Conservation (phyloP, 2,113 vertebrate species). For the Acrocephalus arundinaceus region DNA sequence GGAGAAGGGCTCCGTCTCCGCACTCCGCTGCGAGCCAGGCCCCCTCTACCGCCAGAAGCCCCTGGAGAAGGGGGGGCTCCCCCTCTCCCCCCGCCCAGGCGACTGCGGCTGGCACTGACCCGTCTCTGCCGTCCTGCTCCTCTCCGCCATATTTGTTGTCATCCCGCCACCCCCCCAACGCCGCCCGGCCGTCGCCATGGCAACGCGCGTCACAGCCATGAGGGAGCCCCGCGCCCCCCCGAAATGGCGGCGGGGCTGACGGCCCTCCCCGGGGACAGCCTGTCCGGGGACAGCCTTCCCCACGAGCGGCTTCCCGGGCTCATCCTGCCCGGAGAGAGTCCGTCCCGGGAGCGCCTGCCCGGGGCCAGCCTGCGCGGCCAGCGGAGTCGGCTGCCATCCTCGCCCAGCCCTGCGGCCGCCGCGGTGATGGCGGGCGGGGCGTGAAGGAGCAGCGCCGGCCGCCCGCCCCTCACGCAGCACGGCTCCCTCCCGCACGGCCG, state of each 20-base stretch:
- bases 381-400: fast-evolving
- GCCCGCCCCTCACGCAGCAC: not conserved
- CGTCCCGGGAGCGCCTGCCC: too few species aligned
- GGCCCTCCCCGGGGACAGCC: not conserved
- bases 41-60: not conserved
- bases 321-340: not conserved
- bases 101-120: constrained; percentile 73
- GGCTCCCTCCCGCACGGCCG: not conserved
- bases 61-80: not conserved
- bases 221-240: not conserved
- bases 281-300: not conserved
- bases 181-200: constrained; percentile 53
- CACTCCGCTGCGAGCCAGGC: not conserved
- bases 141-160: constrained; percentile 82
- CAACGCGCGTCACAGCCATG: constrained; percentile 45
- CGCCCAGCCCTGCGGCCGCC: not conserved
- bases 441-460: not conserved
- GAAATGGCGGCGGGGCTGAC: not conserved
- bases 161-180: constrained; percentile 19
- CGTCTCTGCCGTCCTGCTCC: constrained; percentile 75
- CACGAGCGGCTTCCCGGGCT: not conserved
- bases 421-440: not conserved
- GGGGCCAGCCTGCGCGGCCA: too few species aligned
- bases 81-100: constrained; percentile 15
- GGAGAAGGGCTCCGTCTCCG: not conserved